Evolutionary conservation across 2,113 vertebrate species (phyloP).

Genomic region (Rhipidura dahli): DNA sequence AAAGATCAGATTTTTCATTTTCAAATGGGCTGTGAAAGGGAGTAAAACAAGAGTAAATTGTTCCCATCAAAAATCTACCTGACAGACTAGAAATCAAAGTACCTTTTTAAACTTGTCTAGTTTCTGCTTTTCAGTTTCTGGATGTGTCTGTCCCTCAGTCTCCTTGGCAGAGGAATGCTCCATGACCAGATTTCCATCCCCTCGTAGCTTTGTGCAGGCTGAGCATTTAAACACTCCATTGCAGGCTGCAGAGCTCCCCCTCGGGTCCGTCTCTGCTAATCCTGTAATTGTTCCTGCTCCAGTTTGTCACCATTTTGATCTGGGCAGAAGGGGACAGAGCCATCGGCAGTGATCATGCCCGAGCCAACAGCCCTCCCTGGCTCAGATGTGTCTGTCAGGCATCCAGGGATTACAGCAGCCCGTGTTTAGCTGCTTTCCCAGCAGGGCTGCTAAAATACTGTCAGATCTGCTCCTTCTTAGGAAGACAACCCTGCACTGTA

Average conservation of each 20-base stretch:
- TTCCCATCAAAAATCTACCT: background rate
- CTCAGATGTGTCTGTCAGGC: background rate
- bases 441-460: background rate
- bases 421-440: background rate
- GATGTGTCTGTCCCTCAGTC: background rate
- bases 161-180: background rate
- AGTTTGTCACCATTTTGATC: background rate
- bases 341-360: background rate
- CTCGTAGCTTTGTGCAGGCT: background rate
- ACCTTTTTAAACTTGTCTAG: background rate
- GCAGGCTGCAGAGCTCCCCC: constrained; percentile 33
- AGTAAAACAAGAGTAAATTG: background rate
- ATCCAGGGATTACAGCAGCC: background rate
- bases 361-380: background rate
- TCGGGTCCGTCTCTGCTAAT: background rate
- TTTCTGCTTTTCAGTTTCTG: constrained; percentile 24
- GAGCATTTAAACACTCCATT: background rate
- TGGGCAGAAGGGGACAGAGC: background rate
- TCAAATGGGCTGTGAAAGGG: background rate
- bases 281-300: background rate
- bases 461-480: background rate
- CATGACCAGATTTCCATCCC: background rate
- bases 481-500: background rate
- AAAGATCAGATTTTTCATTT: background rate
- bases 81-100: background rate